Evolutionary conservation across 2,888 invertebrate species (phyloP), one percentile per base, ranked within the genome.

Genomic region (Salpingus planirostris): DNA sequence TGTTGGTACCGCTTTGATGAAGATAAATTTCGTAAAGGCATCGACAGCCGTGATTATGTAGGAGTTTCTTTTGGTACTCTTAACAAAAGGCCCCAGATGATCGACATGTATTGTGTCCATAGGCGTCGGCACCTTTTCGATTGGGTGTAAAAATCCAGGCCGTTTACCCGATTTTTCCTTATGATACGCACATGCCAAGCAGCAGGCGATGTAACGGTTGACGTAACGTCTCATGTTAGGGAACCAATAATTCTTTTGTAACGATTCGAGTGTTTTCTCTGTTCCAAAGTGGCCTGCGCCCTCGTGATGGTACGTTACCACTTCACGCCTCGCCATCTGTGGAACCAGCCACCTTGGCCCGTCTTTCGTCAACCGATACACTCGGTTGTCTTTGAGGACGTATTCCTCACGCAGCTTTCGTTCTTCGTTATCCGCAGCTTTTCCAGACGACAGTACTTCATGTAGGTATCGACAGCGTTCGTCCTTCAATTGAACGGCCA

Each of bases 161-260:
- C 22, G 21, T 25, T 21, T 27, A 3, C 24, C 24, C 3, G 15
- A 5, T 3, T 28, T 12, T n/a, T 15, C 13, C 21, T 42, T 42
- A 21, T 40, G 29, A 24, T 34, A 42, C 3, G 45, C 10, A 25
- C 43, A 45, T 21, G 25, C 43, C 4, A 43, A 32, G 22, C 44
- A 47, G 8, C 40, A 33, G 13, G 33, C 27, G 1, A 47, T 26
- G 21, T 42, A 41, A 5, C 31, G 21, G 7, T 35, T 33, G 2
- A 40, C 40, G 23, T 11, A 34, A 7, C 42, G 34, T 6, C 32
- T 23, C 44, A 46, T 42, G 26, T 38, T 31, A 7, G 42, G 42
- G 26, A 45, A 46, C 28, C 40, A 47, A 26, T 43, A 43, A 11
- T 21, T 34, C 29, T 42, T 36, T 12, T 37, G 40, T 3, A 42